Percentiles rank a stretch among this genome's conserved stretches.
phyloP scores from a whole-genome alignment of 1,140 invertebrate species.

The Drosophila malerkotliana region DNA sequence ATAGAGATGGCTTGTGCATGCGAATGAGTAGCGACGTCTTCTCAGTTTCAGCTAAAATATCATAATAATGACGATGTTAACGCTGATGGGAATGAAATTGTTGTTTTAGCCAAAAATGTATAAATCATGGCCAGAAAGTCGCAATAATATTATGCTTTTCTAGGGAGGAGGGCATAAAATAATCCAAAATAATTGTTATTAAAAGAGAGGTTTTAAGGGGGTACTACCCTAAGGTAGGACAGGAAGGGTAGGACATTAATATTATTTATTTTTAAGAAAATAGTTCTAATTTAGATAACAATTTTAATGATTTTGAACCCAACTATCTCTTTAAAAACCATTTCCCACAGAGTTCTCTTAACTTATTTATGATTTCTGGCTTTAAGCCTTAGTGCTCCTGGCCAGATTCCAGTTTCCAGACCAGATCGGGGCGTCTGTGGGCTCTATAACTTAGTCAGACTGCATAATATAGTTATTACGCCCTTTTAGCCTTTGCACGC shows the following conservation, averaged over 20 bases:
- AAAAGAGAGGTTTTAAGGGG: too few relatives aligned
- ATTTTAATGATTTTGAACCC: too few relatives aligned
- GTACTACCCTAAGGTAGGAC: too few relatives aligned
- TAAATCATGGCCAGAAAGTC: not conserved
- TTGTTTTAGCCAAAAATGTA: slow-evolving; percentile 14
- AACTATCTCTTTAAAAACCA: too few relatives aligned
- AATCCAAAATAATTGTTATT: not conserved
- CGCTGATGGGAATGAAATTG: slow-evolving; percentile 28
- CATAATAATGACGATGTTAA: slow-evolving; percentile 25
- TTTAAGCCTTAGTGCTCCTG: not conserved
- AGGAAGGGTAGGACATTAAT: too few relatives aligned
- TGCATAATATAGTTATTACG: slow-evolving; percentile 46
- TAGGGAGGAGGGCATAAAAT: too few relatives aligned
- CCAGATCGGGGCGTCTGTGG: not conserved
- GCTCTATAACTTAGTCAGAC: slow-evolving; percentile 19
- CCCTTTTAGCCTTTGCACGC: slow-evolving; percentile 7
- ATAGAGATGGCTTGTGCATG: slow-evolving; percentile 8
- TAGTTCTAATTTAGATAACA: too few relatives aligned
- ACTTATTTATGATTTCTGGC: not conserved
- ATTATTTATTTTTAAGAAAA: too few relatives aligned
- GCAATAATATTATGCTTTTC: too few relatives aligned
- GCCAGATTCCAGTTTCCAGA: not conserved
- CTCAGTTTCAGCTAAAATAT: slow-evolving; percentile 6
- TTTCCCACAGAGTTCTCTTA: not conserved
- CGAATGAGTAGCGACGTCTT: not conserved